Evolutionary conservation across 2,888 invertebrate species (phyloP), one percentile per base, ranked within the genome.

Genomic region (Omphaloscelis lunosa): DNA sequence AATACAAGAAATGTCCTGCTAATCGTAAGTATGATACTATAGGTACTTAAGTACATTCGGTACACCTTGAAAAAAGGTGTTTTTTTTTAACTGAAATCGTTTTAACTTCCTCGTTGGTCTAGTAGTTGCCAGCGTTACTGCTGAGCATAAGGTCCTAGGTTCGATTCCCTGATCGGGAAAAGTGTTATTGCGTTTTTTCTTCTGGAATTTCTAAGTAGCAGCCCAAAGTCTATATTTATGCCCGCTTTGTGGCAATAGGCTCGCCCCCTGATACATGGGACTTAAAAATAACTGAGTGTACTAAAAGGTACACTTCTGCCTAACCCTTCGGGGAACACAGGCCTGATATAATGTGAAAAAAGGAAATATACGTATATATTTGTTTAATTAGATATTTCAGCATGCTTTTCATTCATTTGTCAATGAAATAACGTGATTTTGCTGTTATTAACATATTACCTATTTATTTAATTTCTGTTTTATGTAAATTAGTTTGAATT

Each of bases 1-100:
- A 29, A 15, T 48, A 76, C 4, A 23, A 39, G 66, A 66, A 76
- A 58, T 29, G 12, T 76, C 12, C 45, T 17, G 8, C 8, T 63
- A 39, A 76, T 58, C 23, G 27, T 48, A 12, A 2, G 23, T 65
- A 20, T 58, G 58, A 48, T 75, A 34, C 9, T 17, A 34, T 11
- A n/a, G 45, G 45, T 39, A 58, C 65, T 56, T 48, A 27, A 48
- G 29, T 65, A 75, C 2, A 5, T 48, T 12, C 27, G 27, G 23
- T 27, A 0, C 23, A 27, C 9, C 8, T 29, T 23, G 45, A 39
- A 34, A 34, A 34, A 34, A 34, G 34, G 4, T 34, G 34, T 5
- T 5, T n/a, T n/a, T n/a, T n/a, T n/a, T n/a, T 3, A 34, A 34
- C 34, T 34, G 34, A 34, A 34, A 34, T n/a, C 4, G 9, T n/a